A percentile compares a stretch with the other conserved stretches of the same genome.
Conservation (phyloP, 2,113 vertebrate species). For the Otis tarda region DNA sequence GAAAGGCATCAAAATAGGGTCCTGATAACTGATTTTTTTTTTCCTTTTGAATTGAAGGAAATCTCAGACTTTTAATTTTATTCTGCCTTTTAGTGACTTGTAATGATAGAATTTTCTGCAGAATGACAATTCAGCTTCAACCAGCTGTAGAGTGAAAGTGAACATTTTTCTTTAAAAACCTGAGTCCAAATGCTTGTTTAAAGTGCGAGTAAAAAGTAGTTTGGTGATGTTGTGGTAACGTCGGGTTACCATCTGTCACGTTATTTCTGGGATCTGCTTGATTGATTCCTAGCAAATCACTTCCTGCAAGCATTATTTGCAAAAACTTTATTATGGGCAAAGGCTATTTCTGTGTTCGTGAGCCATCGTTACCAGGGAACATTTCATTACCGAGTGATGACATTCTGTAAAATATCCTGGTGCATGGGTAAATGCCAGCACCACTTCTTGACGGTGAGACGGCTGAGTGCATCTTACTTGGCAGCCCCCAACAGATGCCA, state of each 20-base stretch:
- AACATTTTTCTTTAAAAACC: slow-evolving; percentile 16
- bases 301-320: slow-evolving; percentile 59
- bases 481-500: slow-evolving; percentile 17
- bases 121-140: slow-evolving; percentile 1
- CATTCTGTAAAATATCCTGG: slow-evolving; percentile 39
- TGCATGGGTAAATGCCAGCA: slow-evolving; percentile 46
- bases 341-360: slow-evolving; percentile 46
- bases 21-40: not conserved
- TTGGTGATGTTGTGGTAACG: slow-evolving; percentile 15
- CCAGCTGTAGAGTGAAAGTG: slow-evolving; percentile 21
- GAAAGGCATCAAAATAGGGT: not conserved
- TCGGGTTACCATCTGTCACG: slow-evolving; percentile 29
- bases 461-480: not conserved
- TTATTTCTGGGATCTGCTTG: slow-evolving; percentile 41
- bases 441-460: not conserved
- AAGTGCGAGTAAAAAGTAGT: not conserved
- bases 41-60: not conserved
- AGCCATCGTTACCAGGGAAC: not conserved
- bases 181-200: slow-evolving; percentile 39
- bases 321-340: slow-evolving; percentile 44
- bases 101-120: not conserved
- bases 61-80: not conserved
- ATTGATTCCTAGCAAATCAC: slow-evolving; percentile 41
- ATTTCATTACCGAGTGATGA: slow-evolving; percentile 45
- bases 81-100: not conserved